Conservation (phyloP, 2,113 vertebrate genomes). For the Gambusia holbrooki region DNA sequence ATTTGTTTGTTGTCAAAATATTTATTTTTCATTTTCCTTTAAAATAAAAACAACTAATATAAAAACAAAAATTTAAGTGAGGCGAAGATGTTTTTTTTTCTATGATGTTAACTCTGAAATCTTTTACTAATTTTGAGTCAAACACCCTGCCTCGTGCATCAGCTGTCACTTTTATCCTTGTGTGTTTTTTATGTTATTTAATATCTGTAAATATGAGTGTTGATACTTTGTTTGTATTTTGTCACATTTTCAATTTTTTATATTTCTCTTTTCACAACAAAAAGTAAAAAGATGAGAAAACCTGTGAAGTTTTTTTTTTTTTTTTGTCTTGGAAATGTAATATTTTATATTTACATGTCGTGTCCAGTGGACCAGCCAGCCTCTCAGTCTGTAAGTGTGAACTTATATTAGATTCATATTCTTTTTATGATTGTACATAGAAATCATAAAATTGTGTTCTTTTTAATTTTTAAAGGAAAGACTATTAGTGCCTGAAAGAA, state of each 20-base stretch:
- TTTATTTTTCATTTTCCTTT: neutral
- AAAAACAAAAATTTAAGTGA: neutral
- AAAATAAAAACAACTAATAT: neutral
- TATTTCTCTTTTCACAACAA: conserved; percentile 22
- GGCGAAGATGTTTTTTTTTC: neutral
- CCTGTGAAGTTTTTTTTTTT: neutral
- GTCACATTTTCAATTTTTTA: conserved; percentile 24
- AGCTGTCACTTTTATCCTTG: neutral
- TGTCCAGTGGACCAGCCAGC: neutral
- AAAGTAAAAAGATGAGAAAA: conserved; percentile 11
- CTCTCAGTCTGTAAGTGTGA: neutral
- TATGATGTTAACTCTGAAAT: neutral
- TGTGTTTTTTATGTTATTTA: conserved; percentile 28
- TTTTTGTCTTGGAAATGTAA: neutral
- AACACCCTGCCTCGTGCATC: neutral
- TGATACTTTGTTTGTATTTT: conserved; percentile 32
- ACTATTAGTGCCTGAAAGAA: neutral
- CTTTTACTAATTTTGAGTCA: neutral
- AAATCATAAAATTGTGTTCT: neutral
- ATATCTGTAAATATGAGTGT: conserved; percentile 40
- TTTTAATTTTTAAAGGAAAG: neutral
- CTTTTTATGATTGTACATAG: neutral
- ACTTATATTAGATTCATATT: neutral
- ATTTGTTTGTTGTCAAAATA: neutral
- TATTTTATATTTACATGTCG: conserved; percentile 12